Evolutionary conservation across 2,797 vertebrate genomes (phyloP).

Genomic region (Myripristis murdjan): DNA sequence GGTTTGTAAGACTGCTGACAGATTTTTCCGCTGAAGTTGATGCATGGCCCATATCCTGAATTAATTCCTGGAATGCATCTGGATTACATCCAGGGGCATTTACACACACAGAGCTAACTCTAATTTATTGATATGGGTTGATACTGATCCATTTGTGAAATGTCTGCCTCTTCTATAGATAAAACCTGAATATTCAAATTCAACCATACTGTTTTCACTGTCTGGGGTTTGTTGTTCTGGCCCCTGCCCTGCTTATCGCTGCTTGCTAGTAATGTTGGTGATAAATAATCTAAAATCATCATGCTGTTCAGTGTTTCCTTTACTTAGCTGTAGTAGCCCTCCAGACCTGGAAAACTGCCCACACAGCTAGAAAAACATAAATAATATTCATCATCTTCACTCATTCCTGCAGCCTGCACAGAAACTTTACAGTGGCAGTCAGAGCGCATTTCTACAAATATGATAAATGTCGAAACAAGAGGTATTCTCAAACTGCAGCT

Average conservation of each 20-base stretch:
- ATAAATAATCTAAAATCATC: too few species aligned
- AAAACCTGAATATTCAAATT: not conserved
- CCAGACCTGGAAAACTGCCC: not conserved
- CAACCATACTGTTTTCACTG: not conserved
- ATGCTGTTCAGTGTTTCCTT: not conserved
- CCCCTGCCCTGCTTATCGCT: too few species aligned
- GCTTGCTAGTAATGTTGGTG: too few species aligned
- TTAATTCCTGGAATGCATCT: constrained; percentile 46
- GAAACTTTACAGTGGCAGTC: not conserved
- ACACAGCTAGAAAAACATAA: not conserved
- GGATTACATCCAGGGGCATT: constrained; percentile 32
- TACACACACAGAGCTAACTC: constrained; percentile 4
- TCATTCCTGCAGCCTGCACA: not conserved
- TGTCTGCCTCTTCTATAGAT: not conserved
- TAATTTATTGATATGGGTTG: constrained; percentile 19
- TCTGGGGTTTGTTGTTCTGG: not conserved
- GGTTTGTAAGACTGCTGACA: constrained; percentile 9
- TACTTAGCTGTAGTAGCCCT: not conserved
- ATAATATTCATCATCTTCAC: not conserved
- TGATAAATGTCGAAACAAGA: not conserved
- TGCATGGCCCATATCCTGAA: constrained; percentile 29
- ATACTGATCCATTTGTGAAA: not conserved
- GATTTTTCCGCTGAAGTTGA: constrained; percentile 17
- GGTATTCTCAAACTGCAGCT: not conserved
- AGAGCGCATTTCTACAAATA: constrained; percentile 4